phyloP scores from a whole-genome alignment of 2,797 vertebrate species.

The Chelon auratus region DNA sequence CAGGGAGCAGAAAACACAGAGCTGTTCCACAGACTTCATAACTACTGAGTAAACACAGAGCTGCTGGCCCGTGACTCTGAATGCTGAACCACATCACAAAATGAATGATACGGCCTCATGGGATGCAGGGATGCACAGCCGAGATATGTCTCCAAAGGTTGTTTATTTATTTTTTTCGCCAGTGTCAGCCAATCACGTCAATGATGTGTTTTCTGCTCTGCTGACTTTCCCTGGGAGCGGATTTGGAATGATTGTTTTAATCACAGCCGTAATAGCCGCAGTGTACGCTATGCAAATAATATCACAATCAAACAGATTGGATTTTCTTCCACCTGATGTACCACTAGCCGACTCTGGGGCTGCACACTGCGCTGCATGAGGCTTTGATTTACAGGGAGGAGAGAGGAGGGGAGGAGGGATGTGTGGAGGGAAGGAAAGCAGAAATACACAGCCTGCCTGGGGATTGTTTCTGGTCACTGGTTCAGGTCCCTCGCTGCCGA shows the following conservation, averaged over 20 bases:
- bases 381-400: conserved; percentile 61
- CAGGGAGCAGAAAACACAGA: conserved; percentile 40
- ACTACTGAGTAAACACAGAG: conserved; percentile 55
- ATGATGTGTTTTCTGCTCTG: conserved; percentile 50
- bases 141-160: conserved; percentile 27
- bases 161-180: background rate
- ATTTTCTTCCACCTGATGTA: conserved; percentile 75
- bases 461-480: conserved; percentile 82
- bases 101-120: conserved; percentile 50
- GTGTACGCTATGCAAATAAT: conserved; percentile 63
- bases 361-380: conserved; percentile 15
- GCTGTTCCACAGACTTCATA: conserved; percentile 47
- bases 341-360: conserved; percentile 13
- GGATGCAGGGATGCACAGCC: conserved; percentile 35
- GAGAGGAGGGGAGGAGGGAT: conserved; percentile 13
- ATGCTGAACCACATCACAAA: conserved; percentile 41
- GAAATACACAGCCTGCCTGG: conserved; percentile 63
- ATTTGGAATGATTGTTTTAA: conserved; percentile 71
- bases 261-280: conserved; percentile 56
- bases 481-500: conserved; percentile 69
- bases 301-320: conserved; percentile 71
- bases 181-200: conserved; percentile 47
- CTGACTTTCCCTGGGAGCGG: conserved; percentile 34
- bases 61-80: conserved; percentile 48
- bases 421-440: conserved; percentile 39